Percentiles rank a stretch among this genome's conserved stretches.
phyloP scores from a whole-genome alignment of 2,888 invertebrate genomes.

The Theretra japonica region DNA sequence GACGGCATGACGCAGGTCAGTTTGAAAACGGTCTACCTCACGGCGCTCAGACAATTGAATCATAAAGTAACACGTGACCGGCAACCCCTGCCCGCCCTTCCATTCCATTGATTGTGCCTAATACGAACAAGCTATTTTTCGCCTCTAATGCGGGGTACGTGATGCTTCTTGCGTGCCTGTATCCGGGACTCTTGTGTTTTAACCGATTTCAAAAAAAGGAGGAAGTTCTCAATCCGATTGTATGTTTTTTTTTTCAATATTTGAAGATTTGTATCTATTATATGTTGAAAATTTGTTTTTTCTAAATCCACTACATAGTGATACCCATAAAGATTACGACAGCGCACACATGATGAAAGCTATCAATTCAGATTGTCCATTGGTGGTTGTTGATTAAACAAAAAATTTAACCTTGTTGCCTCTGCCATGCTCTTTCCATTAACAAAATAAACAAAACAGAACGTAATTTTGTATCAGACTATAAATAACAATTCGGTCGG shows the following conservation, averaged over 20 bases:
- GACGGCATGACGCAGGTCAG: slow-evolving; percentile 61
- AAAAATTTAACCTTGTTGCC: too few species aligned
- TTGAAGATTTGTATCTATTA: neutral
- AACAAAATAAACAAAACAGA: neutral
- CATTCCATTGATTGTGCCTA: slow-evolving; percentile 38
- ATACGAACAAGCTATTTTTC: slow-evolving; percentile 34
- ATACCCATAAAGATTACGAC: too few species aligned
- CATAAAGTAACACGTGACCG: slow-evolving; percentile 69
- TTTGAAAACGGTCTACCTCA: slow-evolving; percentile 61
- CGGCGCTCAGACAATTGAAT: slow-evolving; percentile 71
- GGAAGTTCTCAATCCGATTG: too few species aligned
- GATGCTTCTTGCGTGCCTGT: slow-evolving; percentile 32
- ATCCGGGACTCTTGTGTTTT: neutral
- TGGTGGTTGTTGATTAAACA: too few species aligned
- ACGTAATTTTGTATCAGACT: neutral
- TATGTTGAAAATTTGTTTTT: neutral
- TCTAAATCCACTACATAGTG: too few species aligned
- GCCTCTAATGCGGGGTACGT: slow-evolving; percentile 43
- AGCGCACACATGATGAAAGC: too few species aligned
- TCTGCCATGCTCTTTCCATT: neutral
- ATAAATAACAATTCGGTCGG: neutral
- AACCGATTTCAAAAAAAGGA: too few species aligned
- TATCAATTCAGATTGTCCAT: too few species aligned
- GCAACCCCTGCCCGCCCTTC: slow-evolving; percentile 37
- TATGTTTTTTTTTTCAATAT: too few species aligned